phyloP scores from a whole-genome alignment of 2,888 invertebrate species.

The Acanthopleura granulata region DNA sequence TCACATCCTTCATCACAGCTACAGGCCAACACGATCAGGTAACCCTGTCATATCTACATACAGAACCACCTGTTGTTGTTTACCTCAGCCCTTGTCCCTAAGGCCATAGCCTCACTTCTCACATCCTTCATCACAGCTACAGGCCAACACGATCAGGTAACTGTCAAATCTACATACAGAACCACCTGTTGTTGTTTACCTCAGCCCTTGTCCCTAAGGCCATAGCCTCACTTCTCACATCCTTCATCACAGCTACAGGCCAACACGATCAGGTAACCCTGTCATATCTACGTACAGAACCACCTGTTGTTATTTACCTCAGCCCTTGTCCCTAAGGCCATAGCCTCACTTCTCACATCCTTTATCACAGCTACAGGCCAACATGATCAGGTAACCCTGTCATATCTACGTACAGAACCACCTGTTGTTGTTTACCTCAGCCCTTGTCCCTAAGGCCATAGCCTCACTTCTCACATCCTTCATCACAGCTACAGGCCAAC shows the following conservation, averaged over 20 bases:
- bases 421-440: slow-evolving; percentile 59
- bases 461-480: slow-evolving; percentile 60
- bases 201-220: slow-evolving; percentile 61
- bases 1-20: slow-evolving; percentile 55
- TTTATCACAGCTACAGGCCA: slow-evolving; percentile 44
- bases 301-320: slow-evolving; percentile 60
- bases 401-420: slow-evolving; percentile 46
- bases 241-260: slow-evolving; percentile 48
- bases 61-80: slow-evolving; percentile 59
- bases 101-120: slow-evolving; percentile 58
- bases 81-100: slow-evolving; percentile 59
- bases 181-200: slow-evolving; percentile 58
- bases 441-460: slow-evolving; percentile 58
- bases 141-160: slow-evolving; percentile 31
- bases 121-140: slow-evolving; percentile 54
- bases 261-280: slow-evolving; percentile 27
- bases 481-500: slow-evolving; percentile 40
- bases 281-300: slow-evolving; percentile 41
- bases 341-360: slow-evolving; percentile 59
- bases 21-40: slow-evolving; percentile 33
- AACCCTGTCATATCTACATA: slow-evolving; percentile 33
- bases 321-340: slow-evolving; percentile 58
- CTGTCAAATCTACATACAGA: slow-evolving; percentile 38
- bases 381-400: slow-evolving; percentile 28
- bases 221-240: slow-evolving; percentile 56